Conservation (phyloP, 2,113 vertebrate genomes). For the Pleuronectes platessa region DNA sequence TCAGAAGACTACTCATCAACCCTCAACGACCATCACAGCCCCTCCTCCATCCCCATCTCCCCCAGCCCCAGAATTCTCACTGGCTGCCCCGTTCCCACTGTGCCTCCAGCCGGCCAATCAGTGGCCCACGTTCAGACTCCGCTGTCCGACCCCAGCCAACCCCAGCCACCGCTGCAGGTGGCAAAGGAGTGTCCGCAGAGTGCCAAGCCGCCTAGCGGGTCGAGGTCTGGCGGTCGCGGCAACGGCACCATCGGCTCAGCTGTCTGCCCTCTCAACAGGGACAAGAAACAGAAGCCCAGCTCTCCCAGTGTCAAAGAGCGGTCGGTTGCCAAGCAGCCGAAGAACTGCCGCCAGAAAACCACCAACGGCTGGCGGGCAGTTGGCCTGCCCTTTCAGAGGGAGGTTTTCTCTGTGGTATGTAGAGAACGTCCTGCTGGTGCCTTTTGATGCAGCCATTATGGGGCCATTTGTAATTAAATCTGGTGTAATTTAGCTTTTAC, state of each 20-base stretch:
- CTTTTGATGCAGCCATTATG: constrained; percentile 24
- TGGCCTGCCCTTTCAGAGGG: constrained; percentile 91
- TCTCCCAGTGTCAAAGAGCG: constrained; percentile 79
- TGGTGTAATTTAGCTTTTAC: constrained; percentile 25
- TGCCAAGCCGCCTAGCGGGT: constrained; percentile 93
- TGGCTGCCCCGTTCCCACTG: constrained; percentile 94
- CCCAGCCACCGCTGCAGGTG: constrained; percentile 85
- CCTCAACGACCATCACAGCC: constrained; percentile 90
- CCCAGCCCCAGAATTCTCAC: constrained; percentile 91
- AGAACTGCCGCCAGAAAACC: constrained; percentile 86
- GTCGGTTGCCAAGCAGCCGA: constrained; percentile 86
- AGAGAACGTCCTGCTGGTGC: constrained; percentile 38
- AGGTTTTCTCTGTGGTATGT: constrained; percentile 95
- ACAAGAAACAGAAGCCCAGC: constrained; percentile 88
- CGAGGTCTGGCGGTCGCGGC: constrained; percentile 88
- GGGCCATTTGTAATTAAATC: constrained; percentile 39
- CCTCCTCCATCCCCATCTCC: constrained; percentile 89
- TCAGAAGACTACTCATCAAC: constrained; percentile 84
- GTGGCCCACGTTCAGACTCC: constrained; percentile 92
- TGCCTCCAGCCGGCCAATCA: constrained; percentile 92
- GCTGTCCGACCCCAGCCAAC: constrained; percentile 87
- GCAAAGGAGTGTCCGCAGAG: constrained; percentile 92
- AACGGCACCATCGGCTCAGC: constrained; percentile 57
- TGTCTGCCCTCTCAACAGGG: constrained; percentile 85
- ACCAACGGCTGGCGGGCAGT: constrained; percentile 97